Conservation (phyloP, 2,888 invertebrate genomes). For the Oxycera nigricornis region DNA sequence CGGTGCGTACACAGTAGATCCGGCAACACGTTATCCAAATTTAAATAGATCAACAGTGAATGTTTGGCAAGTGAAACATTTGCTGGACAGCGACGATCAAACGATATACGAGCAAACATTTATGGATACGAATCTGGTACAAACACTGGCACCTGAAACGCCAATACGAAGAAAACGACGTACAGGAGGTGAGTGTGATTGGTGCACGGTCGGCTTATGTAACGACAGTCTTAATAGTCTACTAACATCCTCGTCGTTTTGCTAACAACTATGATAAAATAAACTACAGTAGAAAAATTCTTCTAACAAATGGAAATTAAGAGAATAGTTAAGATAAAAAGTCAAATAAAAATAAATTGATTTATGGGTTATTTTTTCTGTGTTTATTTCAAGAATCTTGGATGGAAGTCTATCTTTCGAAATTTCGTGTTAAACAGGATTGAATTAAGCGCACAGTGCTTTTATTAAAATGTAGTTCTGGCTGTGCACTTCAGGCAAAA, state of each 20-base stretch:
- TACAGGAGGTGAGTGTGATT: slow-evolving; percentile 55
- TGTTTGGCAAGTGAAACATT: slow-evolving; percentile 75
- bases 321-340: neutral
- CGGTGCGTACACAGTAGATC: slow-evolving; percentile 85
- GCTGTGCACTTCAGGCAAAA: too few relatives aligned
- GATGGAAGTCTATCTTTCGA: too few relatives aligned
- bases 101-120: slow-evolving; percentile 65
- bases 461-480: too few relatives aligned
- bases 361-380: too few relatives aligned
- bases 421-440: too few relatives aligned
- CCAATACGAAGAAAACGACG: slow-evolving; percentile 60
- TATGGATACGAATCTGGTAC: slow-evolving; percentile 63
- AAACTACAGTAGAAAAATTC: too few relatives aligned
- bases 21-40: slow-evolving; percentile 85
- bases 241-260: slow-evolving; percentile 19
- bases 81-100: slow-evolving; percentile 77
- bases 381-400: too few relatives aligned
- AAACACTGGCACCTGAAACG: slow-evolving; percentile 72
- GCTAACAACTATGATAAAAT: neutral
- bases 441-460: too few relatives aligned
- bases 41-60: slow-evolving; percentile 78
- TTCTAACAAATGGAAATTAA: too few relatives aligned
- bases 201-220: slow-evolving; percentile 27
- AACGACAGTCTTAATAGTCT: neutral
- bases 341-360: too few relatives aligned